phyloP scores from a whole-genome alignment of 2,113 vertebrate species.

The Tringa solitaria region DNA sequence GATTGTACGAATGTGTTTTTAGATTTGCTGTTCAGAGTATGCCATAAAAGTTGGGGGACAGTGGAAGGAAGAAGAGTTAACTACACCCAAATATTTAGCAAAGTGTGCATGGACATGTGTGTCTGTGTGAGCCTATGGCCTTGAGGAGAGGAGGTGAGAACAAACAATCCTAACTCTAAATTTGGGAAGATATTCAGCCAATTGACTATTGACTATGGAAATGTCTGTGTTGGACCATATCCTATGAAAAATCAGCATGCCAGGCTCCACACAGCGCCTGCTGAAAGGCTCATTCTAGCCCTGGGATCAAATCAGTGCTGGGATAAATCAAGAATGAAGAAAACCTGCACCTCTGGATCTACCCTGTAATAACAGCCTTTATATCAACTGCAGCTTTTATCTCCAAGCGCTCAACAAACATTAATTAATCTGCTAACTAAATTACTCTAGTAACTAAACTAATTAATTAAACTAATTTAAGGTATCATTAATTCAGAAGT shows the following conservation, averaged over 20 bases:
- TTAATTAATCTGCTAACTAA: slow-evolving; percentile 73
- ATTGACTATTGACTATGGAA: background rate
- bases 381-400: slow-evolving; percentile 13
- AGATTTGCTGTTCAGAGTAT: background rate
- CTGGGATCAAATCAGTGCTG: background rate
- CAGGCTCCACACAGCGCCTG: background rate
- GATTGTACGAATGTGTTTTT: background rate
- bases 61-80: background rate
- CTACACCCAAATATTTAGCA: background rate
- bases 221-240: background rate
- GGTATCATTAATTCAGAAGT: slow-evolving; percentile 73
- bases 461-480: slow-evolving; percentile 77
- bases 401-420: slow-evolving; percentile 54
- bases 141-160: background rate
- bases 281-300: background rate
- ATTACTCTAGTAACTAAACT: slow-evolving; percentile 68
- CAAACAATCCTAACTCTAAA: background rate
- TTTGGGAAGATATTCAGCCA: background rate
- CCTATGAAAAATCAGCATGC: background rate
- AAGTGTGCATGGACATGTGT: accelerated
- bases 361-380: slow-evolving; percentile 1
- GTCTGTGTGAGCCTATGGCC: background rate
- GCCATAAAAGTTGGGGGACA: accelerated
- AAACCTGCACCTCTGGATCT: background rate
- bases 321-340: background rate